phyloP scores from a whole-genome alignment of 2,113 vertebrate species.

The Alces alces region DNA sequence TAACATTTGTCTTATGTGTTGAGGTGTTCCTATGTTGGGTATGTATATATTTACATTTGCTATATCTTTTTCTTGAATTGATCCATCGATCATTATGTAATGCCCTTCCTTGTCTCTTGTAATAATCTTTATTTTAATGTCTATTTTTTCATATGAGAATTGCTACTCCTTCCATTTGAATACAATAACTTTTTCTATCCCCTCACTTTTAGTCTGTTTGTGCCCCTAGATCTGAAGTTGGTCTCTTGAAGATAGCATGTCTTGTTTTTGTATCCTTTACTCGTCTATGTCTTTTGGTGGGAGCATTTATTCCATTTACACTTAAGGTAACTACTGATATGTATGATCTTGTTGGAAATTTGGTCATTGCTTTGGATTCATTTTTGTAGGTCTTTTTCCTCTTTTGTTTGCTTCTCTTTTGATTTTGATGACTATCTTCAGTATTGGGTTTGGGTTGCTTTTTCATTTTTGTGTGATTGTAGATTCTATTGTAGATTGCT shows the following conservation, averaged over 20 bases:
- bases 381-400: neutral
- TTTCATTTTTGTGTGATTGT: neutral
- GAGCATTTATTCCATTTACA: neutral
- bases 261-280: neutral
- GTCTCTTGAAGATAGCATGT: neutral
- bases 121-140: neutral
- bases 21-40: neutral
- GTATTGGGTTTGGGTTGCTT: neutral
- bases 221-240: neutral
- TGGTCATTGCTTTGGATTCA: neutral
- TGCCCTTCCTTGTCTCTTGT: neutral
- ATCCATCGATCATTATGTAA: neutral
- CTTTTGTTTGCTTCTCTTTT: neutral
- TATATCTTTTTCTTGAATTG: neutral
- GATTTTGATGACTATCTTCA: neutral
- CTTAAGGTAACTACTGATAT: neutral
- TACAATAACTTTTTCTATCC: neutral
- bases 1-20: neutral
- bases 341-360: neutral
- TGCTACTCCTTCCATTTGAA: neutral
- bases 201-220: neutral
- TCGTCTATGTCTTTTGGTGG: neutral
- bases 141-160: neutral
- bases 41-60: neutral
- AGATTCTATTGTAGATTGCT: neutral